phyloP scores from a whole-genome alignment of 2,797 vertebrate species.

The Anisognathus igniventris region DNA sequence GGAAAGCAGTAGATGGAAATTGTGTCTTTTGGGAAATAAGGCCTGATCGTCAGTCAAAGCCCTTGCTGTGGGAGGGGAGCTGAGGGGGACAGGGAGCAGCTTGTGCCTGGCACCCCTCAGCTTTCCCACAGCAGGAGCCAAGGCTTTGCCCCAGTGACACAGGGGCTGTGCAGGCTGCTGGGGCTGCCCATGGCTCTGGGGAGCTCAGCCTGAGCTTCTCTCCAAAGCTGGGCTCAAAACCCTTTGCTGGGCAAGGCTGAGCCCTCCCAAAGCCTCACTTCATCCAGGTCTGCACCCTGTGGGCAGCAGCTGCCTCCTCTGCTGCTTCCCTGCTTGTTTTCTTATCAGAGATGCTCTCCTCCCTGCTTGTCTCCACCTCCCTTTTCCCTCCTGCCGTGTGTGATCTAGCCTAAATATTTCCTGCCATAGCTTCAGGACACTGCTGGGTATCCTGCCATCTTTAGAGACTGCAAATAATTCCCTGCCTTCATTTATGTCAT shows the following conservation, averaged over 20 bases:
- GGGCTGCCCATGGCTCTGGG: background rate
- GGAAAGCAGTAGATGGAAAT: background rate
- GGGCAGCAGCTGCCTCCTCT: background rate
- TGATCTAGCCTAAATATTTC: constrained; percentile 60
- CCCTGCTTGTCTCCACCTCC: background rate
- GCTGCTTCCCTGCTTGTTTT: background rate
- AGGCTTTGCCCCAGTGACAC: background rate
- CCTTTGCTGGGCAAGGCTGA: background rate
- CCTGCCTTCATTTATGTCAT: constrained; percentile 69
- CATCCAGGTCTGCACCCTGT: fast-evolving
- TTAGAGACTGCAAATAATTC: constrained; percentile 69
- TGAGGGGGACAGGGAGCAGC: background rate
- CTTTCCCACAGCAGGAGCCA: background rate
- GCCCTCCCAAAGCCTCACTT: background rate
- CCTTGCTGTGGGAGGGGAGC: background rate
- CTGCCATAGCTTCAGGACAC: constrained; percentile 67
- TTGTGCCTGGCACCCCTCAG: background rate
- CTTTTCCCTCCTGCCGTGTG: background rate
- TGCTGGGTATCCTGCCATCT: constrained; percentile 62
- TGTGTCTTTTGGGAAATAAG: background rate
- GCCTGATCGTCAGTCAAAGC: background rate
- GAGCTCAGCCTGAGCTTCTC: fast-evolving
- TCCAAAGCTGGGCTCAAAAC: background rate
- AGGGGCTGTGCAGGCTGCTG: background rate
- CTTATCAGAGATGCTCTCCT: background rate